Percentiles rank a stretch among this genome's conserved stretches.
Conservation (phyloP, 2,113 vertebrate genomes). For the Balaeniceps rex region DNA sequence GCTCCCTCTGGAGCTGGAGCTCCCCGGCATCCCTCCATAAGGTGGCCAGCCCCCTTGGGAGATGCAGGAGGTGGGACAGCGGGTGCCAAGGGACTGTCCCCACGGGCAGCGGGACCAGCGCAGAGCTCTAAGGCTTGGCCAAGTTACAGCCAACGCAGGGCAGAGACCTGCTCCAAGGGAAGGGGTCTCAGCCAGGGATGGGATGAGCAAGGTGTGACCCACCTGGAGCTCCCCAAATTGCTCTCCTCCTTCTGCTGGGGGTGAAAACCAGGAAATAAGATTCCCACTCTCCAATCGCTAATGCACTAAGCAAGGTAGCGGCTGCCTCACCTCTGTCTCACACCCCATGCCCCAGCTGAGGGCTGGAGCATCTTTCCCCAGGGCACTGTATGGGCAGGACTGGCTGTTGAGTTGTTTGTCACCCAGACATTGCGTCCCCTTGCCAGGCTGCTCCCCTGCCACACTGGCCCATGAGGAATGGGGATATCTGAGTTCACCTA, state of each 20-base stretch:
- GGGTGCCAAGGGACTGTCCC: not conserved
- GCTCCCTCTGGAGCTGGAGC: not conserved
- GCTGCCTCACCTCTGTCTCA: not conserved
- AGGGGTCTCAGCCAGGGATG: not conserved
- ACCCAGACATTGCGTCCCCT: fast-evolving
- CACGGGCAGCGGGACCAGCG: fast-evolving
- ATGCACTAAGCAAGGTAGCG: fast-evolving
- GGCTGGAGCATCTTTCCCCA: not conserved
- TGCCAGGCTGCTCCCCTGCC: not conserved
- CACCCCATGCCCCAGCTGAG: fast-evolving
- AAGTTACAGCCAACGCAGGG: not conserved
- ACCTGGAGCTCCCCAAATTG: not conserved
- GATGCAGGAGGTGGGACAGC: not conserved
- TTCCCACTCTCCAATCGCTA: fast-evolving
- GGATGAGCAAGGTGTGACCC: not conserved
- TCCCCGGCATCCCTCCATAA: fast-evolving
- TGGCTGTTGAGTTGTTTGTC: not conserved
- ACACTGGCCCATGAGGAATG: fast-evolving
- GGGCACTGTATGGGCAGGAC: not conserved
- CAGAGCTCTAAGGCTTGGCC: not conserved
- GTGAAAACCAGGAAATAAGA: not conserved
- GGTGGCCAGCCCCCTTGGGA: not conserved
- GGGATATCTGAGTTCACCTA: not conserved
- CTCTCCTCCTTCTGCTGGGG: not conserved
- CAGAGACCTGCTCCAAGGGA: not conserved